Evolutionary conservation across 2,113 vertebrate genomes (phyloP), one percentile per base, ranked within the genome.

Genomic region (Ptychochromis oligacanthus): DNA sequence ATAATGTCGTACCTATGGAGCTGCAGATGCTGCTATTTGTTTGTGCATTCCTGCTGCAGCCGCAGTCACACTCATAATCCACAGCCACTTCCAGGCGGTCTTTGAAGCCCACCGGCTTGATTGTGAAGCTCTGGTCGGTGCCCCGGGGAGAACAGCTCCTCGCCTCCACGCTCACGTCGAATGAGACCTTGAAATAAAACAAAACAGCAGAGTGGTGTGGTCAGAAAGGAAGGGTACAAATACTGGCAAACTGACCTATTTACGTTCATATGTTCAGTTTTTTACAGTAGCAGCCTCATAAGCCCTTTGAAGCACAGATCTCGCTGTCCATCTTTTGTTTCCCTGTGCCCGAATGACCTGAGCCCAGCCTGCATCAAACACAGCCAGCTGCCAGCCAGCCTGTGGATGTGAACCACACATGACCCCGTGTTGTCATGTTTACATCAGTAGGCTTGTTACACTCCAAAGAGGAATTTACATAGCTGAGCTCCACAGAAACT

Each of bases 101-200:
- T 79, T 97, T 97, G 86, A 99, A 99, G 1, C 98, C 98, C 1
- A 97, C 98, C 0, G 98, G 98, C 81, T 97, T 96, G 92, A 99
- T 97, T 80, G 97, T 96, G 92, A 99, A 99, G 9, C 46, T 90
- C 5, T 96, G 97, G 14, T 92, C 82, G 0, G 77, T 64, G 14
- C 90, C 94, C 18, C 77, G 92, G 0, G 93, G 24, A 0, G 97
- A 97, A 83, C 98, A 99, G 92, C 95, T 95, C 57, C 97, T 94
- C 0, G 98, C 97, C 85, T 98, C 97, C 84, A 97, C 96, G 0
- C 95, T 95, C 82, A 99, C 96, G 31, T 98, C 96, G 2, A 99
- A 99, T n/a, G 98, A 98, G 4, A 96, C 96, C 96, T 96, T 18
- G 6, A 18, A 7, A 52, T 5, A 55, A 2, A n/a, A 18, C 13